These are phyloP conservation scores for Callyntrura guangdongensis DNA, from an alignment of 2,888 invertebrate genomes.

Conservation along the genomic window DNA sequence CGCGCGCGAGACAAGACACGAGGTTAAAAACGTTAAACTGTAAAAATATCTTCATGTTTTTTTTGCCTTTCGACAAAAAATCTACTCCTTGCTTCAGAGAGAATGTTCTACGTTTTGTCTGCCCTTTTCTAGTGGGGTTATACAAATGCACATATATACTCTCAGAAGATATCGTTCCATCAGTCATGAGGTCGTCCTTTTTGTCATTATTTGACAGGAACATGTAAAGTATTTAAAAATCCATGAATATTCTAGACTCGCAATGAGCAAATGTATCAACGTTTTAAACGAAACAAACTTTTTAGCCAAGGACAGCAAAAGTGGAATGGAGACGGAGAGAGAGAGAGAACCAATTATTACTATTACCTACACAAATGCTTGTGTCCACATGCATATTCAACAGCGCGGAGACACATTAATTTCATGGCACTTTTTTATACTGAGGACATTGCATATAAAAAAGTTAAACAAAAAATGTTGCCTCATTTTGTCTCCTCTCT, in stretches of 20 bases:
- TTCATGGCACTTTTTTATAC: neutral
- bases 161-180: constrained; percentile 20
- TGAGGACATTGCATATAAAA: neutral
- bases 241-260: constrained; percentile 26
- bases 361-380: neutral
- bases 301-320: constrained; percentile 11
- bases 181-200: constrained; percentile 49
- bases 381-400: neutral
- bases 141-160: neutral
- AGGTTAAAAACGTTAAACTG: constrained; percentile 38
- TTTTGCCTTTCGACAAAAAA: constrained; percentile 8
- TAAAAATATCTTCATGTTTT: constrained; percentile 41
- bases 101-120: neutral
- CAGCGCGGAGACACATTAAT: neutral
- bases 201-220: constrained; percentile 51
- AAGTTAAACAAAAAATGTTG: neutral
- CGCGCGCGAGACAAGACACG: neutral
- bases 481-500: neutral
- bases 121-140: neutral
- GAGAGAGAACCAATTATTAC: neutral
- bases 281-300: constrained; percentile 3
- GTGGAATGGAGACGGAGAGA: neutral
- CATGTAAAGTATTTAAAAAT: constrained; percentile 28
- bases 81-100: too few species aligned
- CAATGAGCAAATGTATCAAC: neutral